These are phyloP conservation scores for Acleris emargana DNA, from an alignment of 2,888 invertebrate genomes.

Conservation along the genomic window DNA sequence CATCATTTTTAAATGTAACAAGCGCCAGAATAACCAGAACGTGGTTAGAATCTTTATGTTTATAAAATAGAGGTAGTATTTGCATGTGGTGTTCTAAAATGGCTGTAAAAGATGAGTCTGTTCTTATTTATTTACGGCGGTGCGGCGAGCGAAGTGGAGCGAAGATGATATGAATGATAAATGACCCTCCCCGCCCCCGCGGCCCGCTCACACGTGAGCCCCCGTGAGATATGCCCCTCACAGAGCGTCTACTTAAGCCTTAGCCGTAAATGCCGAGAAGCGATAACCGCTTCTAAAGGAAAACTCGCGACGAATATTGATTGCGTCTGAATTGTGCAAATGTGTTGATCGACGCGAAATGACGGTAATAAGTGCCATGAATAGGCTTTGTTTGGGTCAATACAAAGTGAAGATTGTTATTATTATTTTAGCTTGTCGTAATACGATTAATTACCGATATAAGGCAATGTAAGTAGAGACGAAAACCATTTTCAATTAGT, in stretches of 20 bases:
- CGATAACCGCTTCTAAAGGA: slow-evolving; percentile 69
- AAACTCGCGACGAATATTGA: slow-evolving; percentile 67
- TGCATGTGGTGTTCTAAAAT: slow-evolving; percentile 49
- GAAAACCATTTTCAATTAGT: too few relatives aligned
- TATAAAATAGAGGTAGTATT: slow-evolving; percentile 48
- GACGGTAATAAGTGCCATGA: background rate
- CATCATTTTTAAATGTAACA: slow-evolving; percentile 48
- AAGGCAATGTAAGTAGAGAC: too few relatives aligned
- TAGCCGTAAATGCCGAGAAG: slow-evolving; percentile 64
- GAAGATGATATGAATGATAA: slow-evolving; percentile 85
- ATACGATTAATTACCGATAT: too few relatives aligned
- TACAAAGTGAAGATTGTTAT: background rate
- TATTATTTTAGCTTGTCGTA: too few relatives aligned
- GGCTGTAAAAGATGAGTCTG: slow-evolving; percentile 83
- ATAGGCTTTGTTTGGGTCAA: background rate
- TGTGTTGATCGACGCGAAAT: slow-evolving; percentile 15
- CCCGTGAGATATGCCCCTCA: slow-evolving; percentile 68
- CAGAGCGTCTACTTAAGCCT: slow-evolving; percentile 69
- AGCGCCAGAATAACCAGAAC: slow-evolving; percentile 34
- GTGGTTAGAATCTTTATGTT: slow-evolving; percentile 46
- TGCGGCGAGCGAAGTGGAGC: slow-evolving; percentile 84
- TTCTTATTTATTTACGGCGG: slow-evolving; percentile 84
- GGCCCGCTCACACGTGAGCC: slow-evolving; percentile 76
- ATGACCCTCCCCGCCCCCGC: slow-evolving; percentile 72
- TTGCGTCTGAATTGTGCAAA: slow-evolving; percentile 46